phyloP scores from a whole-genome alignment of 2,888 invertebrate species.

The Cantharis flavilabris region DNA sequence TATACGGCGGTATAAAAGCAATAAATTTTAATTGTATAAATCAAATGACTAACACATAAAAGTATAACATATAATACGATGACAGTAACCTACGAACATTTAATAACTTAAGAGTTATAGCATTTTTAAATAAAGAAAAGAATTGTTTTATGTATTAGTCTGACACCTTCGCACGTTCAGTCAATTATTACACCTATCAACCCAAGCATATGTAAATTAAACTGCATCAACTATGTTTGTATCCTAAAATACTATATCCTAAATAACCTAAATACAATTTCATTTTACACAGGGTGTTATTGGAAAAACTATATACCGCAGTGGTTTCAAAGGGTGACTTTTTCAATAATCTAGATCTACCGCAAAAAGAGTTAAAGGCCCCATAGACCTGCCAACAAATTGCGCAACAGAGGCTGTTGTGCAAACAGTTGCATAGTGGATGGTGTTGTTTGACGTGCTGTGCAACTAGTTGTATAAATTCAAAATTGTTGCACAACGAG shows the following conservation, averaged over 20 bases:
- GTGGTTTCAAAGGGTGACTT: no score
- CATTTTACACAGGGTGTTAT: no score
- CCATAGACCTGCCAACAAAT: no score
- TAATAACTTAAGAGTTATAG: not conserved
- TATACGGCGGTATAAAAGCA: not conserved
- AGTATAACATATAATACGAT: not conserved
- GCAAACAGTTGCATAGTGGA: no score
- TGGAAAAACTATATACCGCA: no score
- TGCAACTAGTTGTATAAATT: no score
- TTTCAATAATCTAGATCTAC: not conserved
- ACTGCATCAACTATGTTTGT: slow-evolving; percentile 1
- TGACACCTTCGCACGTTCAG: slow-evolving; percentile 12
- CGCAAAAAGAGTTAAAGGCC: not conserved
- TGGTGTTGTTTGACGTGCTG: no score
- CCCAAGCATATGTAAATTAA: slow-evolving; percentile 7
- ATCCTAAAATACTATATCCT: no score
- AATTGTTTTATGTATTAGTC: not conserved
- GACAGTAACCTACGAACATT: not conserved
- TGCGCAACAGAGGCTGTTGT: no score
- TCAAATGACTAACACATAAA: not conserved
- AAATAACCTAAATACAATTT: no score
- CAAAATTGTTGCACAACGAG: no score
- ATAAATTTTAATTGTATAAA: not conserved
- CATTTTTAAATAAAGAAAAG: not conserved
- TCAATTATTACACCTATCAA: slow-evolving; percentile 7